phyloP scores from a whole-genome alignment of 2,888 invertebrate genomes.

The Stenoptilia bipunctidactyla region DNA sequence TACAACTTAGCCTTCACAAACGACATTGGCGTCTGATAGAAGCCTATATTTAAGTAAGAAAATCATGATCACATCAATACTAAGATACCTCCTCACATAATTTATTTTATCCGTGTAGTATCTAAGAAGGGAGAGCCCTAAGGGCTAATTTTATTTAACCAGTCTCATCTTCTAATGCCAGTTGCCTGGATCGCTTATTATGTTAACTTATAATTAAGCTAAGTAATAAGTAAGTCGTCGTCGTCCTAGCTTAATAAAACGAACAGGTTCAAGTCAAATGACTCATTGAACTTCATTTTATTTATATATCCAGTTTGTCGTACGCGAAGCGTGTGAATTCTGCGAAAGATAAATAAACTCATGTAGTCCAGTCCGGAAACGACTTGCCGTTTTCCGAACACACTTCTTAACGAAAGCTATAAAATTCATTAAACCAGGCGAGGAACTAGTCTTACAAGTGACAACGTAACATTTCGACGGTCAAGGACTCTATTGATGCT shows the following conservation, averaged over 20 bases:
- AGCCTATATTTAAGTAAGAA: too few relatives aligned
- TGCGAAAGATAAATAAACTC: not conserved
- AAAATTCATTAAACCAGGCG: not conserved
- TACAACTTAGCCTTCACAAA: too few relatives aligned
- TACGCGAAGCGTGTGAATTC: not conserved
- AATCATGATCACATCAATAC: too few relatives aligned
- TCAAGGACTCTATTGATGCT: not conserved
- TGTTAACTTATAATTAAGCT: too few relatives aligned
- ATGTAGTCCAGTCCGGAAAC: not conserved
- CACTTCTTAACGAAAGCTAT: slow-evolving; percentile 1
- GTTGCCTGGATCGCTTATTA: too few relatives aligned
- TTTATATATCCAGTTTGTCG: not conserved
- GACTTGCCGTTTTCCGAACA: not conserved
- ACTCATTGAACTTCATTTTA: not conserved
- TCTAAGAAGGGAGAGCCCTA: too few relatives aligned
- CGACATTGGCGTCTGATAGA: too few relatives aligned
- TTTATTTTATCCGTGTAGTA: too few relatives aligned
- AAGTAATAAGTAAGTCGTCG: too few relatives aligned
- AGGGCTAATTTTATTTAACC: too few relatives aligned
- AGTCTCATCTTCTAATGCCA: too few relatives aligned
- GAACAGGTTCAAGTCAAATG: not conserved
- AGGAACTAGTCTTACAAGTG: not conserved
- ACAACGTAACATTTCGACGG: not conserved
- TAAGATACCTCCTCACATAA: too few relatives aligned
- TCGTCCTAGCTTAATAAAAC: not conserved